Conservation (phyloP, 2,888 invertebrate species). For the Byasa hedistus region DNA sequence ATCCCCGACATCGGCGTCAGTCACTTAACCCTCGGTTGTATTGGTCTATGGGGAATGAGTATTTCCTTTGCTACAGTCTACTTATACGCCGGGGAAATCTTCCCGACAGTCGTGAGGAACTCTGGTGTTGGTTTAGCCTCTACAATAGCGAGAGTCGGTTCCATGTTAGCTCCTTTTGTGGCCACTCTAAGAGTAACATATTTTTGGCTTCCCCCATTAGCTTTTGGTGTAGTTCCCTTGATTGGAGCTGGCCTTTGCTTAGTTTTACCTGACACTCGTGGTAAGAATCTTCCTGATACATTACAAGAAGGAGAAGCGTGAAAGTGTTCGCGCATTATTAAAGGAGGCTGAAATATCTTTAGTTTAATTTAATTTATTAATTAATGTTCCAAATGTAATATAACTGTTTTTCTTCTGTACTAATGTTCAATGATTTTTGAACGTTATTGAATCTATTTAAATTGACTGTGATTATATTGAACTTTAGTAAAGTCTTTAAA, state of each 20-base stretch:
- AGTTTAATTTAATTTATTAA: slow-evolving; percentile 27
- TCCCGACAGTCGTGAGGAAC: slow-evolving; percentile 93
- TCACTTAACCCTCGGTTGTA: slow-evolving; percentile 83
- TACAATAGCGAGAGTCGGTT: slow-evolving; percentile 91
- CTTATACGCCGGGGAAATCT: slow-evolving; percentile 92
- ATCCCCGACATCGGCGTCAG: slow-evolving; percentile 70
- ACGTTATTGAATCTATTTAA: slow-evolving; percentile 41
- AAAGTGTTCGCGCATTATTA: slow-evolving; percentile 22
- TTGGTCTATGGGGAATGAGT: slow-evolving; percentile 90
- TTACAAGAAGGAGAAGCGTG: slow-evolving; percentile 87
- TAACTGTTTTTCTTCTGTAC: background rate
- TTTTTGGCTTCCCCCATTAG: slow-evolving; percentile 84
- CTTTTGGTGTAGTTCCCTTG: slow-evolving; percentile 86
- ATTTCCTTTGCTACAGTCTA: slow-evolving; percentile 92
- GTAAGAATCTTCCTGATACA: slow-evolving; percentile 87
- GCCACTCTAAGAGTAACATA: slow-evolving; percentile 81
- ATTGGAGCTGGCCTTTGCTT: slow-evolving; percentile 84
- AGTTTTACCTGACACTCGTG: slow-evolving; percentile 88
- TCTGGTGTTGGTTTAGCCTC: slow-evolving; percentile 92
- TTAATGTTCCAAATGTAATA: slow-evolving; percentile 7
- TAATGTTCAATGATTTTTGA: background rate
- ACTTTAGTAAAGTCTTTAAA: background rate
- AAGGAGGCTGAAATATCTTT: slow-evolving; percentile 28
- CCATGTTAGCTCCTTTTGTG: slow-evolving; percentile 91
- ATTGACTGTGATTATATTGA: slow-evolving; percentile 61